Conservation (phyloP, 2,113 vertebrate species). For the Eolophus roseicapilla region DNA sequence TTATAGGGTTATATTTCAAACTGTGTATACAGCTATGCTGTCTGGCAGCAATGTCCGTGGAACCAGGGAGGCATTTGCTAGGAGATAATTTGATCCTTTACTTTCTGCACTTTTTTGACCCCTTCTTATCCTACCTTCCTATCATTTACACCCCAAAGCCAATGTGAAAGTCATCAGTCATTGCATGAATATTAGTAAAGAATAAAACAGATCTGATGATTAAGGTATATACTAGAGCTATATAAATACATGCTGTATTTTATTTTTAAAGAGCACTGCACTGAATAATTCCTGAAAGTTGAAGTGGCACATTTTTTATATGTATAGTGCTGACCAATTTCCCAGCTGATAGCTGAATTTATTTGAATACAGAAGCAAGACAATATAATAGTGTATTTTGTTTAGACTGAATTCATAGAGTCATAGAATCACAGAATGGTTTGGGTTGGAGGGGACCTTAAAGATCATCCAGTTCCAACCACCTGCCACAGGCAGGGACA, state of each 20-base stretch:
- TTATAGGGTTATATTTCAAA: background rate
- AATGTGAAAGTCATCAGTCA: background rate
- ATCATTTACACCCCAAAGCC: background rate
- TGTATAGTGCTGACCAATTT: background rate
- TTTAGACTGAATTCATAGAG: background rate
- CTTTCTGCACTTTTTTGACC: background rate
- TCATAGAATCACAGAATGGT: background rate
- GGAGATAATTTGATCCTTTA: background rate
- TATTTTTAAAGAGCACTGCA: background rate
- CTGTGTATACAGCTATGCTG: background rate
- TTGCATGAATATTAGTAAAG: background rate
- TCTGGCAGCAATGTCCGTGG: background rate
- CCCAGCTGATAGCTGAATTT: background rate
- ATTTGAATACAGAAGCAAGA: background rate
- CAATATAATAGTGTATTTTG: background rate
- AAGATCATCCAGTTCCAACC: background rate
- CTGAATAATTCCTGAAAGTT: background rate
- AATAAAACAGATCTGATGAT: background rate
- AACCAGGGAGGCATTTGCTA: background rate
- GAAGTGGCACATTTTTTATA: background rate
- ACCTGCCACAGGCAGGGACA: background rate
- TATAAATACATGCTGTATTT: background rate
- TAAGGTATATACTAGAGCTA: background rate
- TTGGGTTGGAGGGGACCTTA: background rate
- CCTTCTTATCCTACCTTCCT: background rate